Percentiles rank a stretch among this genome's conserved stretches.
phyloP scores from a whole-genome alignment of 2,888 invertebrate genomes.

The Stenichneumon culpator region DNA sequence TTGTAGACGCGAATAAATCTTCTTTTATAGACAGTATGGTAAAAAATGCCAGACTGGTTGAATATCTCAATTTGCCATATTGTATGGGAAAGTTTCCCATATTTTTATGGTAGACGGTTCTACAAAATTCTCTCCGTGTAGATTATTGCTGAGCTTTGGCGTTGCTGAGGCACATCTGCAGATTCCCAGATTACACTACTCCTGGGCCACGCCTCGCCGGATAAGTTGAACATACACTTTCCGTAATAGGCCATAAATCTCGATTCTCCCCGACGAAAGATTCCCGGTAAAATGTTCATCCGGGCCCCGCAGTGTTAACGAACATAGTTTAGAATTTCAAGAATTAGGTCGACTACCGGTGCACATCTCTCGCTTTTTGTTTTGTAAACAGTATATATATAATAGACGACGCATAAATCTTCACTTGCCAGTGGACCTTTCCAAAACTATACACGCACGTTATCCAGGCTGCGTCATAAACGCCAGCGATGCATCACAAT shows the following conservation, averaged over 20 bases:
- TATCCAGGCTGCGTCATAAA: neutral
- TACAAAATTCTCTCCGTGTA: no score
- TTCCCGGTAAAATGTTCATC: neutral
- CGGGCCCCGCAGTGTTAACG: neutral
- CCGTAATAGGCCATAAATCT: neutral
- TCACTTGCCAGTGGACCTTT: neutral
- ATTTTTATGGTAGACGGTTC: no score
- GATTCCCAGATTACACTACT: neutral
- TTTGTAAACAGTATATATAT: neutral
- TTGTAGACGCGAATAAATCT: no score
- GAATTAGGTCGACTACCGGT: conserved; percentile 7
- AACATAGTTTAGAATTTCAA: neutral
- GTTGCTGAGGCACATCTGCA: neutral
- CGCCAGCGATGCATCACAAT: neutral
- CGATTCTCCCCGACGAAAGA: neutral
- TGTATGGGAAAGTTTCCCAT: no score
- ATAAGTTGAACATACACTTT: neutral
- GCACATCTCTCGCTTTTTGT: neutral
- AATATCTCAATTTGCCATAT: no score
- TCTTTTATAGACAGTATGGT: no score
- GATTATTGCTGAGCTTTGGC: no score
- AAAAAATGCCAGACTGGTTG: no score
- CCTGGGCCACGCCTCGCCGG: neutral
- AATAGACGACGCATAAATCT: neutral
- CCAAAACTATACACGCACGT: neutral